These are phyloP conservation scores for Sarcophaga subvicina DNA, from an alignment of 2,888 invertebrate species.

Conservation along the genomic window DNA sequence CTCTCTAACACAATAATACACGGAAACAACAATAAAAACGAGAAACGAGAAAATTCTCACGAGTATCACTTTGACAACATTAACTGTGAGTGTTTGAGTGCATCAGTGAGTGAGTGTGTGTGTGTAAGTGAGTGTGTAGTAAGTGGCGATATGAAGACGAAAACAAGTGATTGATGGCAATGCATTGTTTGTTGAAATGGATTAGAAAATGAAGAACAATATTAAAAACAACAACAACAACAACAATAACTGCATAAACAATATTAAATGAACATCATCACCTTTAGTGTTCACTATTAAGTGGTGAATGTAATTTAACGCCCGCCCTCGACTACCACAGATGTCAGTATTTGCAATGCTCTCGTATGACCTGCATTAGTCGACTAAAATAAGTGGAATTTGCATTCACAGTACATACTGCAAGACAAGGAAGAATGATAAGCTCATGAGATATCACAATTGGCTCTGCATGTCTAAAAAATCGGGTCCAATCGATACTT, in stretches of 20 bases:
- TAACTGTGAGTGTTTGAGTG: slow-evolving; percentile 17
- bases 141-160: not conserved
- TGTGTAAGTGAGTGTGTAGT: not conserved
- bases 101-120: not conserved
- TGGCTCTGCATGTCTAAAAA: too few relatives aligned
- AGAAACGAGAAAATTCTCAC: slow-evolving; percentile 37
- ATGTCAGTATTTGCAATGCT: too few relatives aligned
- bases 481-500: too few relatives aligned
- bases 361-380: too few relatives aligned
- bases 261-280: not conserved
- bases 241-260: not conserved
- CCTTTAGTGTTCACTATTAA: too few relatives aligned
- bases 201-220: slow-evolving; percentile 55
- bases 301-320: too few relatives aligned
- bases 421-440: too few relatives aligned
- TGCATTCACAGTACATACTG: too few relatives aligned
- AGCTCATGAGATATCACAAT: too few relatives aligned
- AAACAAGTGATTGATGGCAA: slow-evolving; percentile 62
- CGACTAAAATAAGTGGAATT: too few relatives aligned
- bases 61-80: slow-evolving; percentile 61
- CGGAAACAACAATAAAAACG: not conserved
- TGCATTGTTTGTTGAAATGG: slow-evolving; percentile 55
- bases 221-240: slow-evolving; percentile 26
- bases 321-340: too few relatives aligned
- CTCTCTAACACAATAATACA: not conserved